Conservation (phyloP, 1,140 invertebrate genomes). For the Pristionchus pacificus region DNA sequence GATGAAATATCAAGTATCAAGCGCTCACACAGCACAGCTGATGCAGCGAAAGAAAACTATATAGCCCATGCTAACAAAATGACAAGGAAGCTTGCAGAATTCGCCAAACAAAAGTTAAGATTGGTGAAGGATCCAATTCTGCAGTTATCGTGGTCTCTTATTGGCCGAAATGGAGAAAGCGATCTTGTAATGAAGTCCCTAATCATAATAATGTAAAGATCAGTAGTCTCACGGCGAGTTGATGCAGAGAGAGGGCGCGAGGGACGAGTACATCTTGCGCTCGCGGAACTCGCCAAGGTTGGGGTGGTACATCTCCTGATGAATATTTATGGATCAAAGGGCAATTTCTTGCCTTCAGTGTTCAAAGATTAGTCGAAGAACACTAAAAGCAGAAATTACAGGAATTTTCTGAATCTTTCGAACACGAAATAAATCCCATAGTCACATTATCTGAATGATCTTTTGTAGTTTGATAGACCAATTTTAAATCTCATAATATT, state of each 20-base stretch:
- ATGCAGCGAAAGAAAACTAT: too few relatives aligned
- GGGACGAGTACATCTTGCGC: constrained; percentile 25
- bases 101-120: background rate
- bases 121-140: background rate
- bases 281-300: constrained; percentile 27
- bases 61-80: too few relatives aligned
- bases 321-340: too few relatives aligned
- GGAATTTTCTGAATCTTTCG: background rate
- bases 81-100: too few relatives aligned
- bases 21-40: too few relatives aligned
- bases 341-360: too few relatives aligned
- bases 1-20: too few relatives aligned
- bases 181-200: background rate
- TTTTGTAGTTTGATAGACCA: background rate
- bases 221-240: constrained; percentile 9
- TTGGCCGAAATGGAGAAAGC: background rate
- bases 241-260: constrained; percentile 28
- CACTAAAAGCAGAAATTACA: background rate
- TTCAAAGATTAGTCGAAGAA: too few relatives aligned
- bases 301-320: constrained; percentile 30
- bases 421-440: background rate
- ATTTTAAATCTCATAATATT: background rate
- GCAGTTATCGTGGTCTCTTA: background rate
- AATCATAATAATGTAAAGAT: background rate
- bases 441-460: background rate